phyloP scores from a whole-genome alignment of 30 jellyfish, hydroid and myxozoan species.

The Pelagia noctiluca region DNA sequence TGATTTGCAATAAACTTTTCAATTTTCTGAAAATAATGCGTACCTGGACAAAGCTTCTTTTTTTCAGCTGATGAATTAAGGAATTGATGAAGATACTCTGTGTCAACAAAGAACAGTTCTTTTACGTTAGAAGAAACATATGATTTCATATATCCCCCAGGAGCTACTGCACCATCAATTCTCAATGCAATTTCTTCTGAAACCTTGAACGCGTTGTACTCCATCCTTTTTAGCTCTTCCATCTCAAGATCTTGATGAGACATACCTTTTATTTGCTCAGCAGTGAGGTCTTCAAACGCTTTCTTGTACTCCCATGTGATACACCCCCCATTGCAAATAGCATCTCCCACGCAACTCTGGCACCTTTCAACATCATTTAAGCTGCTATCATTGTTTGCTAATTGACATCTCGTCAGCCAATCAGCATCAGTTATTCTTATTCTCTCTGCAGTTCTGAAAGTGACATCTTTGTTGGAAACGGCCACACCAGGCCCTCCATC shows the following conservation, averaged over 20 bases:
- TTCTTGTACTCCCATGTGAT: conserved; percentile 9
- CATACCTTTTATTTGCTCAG: conserved; percentile 15
- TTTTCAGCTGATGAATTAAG: conserved; percentile 6
- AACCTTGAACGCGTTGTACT: conserved; percentile 42
- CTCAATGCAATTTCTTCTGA: conserved; percentile 28
- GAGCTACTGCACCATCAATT: conserved; percentile 30
- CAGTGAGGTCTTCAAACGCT: conserved; percentile 9
- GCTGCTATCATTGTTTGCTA: conserved; percentile 42
- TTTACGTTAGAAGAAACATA: conserved; percentile 25
- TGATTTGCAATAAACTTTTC: background rate
- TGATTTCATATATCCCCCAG: background rate
- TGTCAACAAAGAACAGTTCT: conserved; percentile 1
- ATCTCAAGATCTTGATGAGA: conserved; percentile 23
- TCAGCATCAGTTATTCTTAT: conserved; percentile 26
- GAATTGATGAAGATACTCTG: conserved; percentile 14
- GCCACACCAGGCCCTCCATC: conserved; percentile 58
- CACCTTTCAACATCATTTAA: conserved; percentile 32
- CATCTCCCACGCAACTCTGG: conserved; percentile 34
- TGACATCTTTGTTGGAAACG: conserved; percentile 33
- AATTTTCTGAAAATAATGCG: too few species aligned
- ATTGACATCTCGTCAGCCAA: conserved; percentile 38
- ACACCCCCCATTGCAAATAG: conserved; percentile 11
- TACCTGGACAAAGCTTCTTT: conserved; percentile 32
- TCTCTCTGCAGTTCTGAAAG: conserved; percentile 38
- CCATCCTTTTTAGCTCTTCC: conserved; percentile 33